phyloP scores from a whole-genome alignment of 2,113 vertebrate species.

The Erythrocercus mccallii region DNA sequence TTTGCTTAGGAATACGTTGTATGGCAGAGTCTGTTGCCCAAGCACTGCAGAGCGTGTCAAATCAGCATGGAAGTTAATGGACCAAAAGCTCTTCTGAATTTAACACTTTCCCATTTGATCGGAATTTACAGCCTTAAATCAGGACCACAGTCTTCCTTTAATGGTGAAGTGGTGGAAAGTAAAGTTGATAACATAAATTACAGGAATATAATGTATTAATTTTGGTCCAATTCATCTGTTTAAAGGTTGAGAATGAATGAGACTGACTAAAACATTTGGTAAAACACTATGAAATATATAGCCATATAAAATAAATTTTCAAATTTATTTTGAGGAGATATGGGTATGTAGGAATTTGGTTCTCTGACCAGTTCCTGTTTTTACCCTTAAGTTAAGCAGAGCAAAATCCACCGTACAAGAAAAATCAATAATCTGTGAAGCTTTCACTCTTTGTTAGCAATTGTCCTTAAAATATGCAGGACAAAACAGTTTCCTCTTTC shows the following conservation, averaged over 20 bases:
- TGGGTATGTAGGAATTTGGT: background rate
- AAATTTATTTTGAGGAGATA: background rate
- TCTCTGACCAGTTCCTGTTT: background rate
- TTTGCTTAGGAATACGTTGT: slow-evolving; percentile 74
- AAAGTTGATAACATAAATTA: background rate
- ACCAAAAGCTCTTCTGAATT: slow-evolving; percentile 69
- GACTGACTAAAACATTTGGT: background rate
- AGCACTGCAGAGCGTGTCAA: slow-evolving; percentile 69
- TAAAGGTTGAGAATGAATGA: background rate
- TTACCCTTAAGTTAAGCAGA: background rate
- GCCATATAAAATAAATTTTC: background rate
- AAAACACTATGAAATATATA: background rate
- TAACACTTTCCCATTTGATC: slow-evolving; percentile 73
- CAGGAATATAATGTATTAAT: background rate
- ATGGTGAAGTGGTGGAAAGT: background rate
- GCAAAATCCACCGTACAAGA: background rate
- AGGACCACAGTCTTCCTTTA: background rate
- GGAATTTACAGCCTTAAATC: slow-evolving; percentile 65
- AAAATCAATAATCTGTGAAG: background rate
- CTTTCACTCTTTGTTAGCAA: background rate
- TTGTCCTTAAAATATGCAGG: background rate
- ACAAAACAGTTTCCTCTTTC: background rate
- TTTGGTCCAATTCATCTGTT: background rate
- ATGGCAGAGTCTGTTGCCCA: slow-evolving; percentile 67
- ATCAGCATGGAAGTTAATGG: slow-evolving; percentile 76